These are phyloP conservation scores for Miichthys miiuy DNA, from an alignment of 2,797 vertebrate genomes.

Conservation along the genomic window DNA sequence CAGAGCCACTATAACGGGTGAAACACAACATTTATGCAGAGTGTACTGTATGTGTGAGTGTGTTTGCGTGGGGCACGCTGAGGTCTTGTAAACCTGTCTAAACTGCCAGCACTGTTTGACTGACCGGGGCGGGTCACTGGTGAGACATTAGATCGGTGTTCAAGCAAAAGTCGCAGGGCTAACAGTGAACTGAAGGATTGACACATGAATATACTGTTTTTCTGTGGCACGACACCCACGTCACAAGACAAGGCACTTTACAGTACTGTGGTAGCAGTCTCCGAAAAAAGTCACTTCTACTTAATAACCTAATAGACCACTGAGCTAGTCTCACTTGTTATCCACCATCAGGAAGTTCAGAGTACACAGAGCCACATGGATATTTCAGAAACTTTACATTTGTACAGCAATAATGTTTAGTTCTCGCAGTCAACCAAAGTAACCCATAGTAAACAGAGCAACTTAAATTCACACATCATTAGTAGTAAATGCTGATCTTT, in stretches of 20 bases:
- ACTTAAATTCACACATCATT: neutral
- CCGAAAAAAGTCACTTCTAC: conserved; percentile 35
- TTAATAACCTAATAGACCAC: conserved; percentile 53
- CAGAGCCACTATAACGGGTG: neutral
- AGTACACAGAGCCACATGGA: conserved; percentile 12
- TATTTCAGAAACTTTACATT: conserved; percentile 18
- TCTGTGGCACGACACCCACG: neutral
- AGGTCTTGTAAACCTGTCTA: conserved; percentile 47
- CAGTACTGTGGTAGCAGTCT: conserved; percentile 20
- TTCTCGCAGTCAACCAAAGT: neutral
- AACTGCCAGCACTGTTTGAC: conserved; percentile 37
- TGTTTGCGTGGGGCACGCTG: neutral
- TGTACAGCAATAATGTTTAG: neutral
- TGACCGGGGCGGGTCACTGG: conserved; percentile 41
- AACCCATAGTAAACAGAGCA: neutral
- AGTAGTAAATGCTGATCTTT: neutral
- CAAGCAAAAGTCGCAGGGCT: conserved; percentile 45
- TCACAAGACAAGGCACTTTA: conserved; percentile 41
- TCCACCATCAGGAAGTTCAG: conserved; percentile 17
- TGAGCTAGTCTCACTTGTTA: conserved; percentile 27
- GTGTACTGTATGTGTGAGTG: neutral
- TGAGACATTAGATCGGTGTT: conserved; percentile 43
- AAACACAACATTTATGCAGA: conserved; percentile 12
- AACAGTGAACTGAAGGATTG: conserved; percentile 44
- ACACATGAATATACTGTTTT: conserved; percentile 53